Conservation (phyloP, 2,888 invertebrate species). For the Sinotaia quadrata region DNA sequence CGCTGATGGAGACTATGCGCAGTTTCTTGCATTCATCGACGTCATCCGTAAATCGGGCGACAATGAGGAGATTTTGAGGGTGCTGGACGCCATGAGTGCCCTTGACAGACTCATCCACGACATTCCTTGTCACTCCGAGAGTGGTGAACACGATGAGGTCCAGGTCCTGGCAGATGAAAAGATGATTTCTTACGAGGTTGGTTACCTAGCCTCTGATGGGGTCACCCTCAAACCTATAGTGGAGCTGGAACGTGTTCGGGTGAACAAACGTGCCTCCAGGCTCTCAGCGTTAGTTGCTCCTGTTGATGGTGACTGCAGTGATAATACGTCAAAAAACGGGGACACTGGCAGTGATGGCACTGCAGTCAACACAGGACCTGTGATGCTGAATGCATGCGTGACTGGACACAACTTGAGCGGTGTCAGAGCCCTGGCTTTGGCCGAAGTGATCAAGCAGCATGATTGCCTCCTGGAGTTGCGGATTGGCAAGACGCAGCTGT, state of each 20-base stretch:
- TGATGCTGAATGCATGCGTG: constrained; percentile 65
- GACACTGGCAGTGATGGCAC: constrained; percentile 2
- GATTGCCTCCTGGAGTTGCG: constrained; percentile 65
- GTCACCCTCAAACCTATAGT: constrained; percentile 59
- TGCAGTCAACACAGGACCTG: constrained; percentile 44
- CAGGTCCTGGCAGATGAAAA: constrained; percentile 61
- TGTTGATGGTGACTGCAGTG: constrained; percentile 36
- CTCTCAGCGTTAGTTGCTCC: constrained; percentile 55
- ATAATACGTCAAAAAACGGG: constrained; percentile 26
- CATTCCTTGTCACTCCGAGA: constrained; percentile 39
- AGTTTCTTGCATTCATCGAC: constrained; percentile 62
- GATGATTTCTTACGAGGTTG: constrained; percentile 63
- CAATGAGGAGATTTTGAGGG: constrained; percentile 50
- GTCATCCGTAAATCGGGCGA: constrained; percentile 49
- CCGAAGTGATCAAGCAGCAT: constrained; percentile 52
- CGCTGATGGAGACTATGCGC: constrained; percentile 47
- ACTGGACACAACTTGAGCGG: constrained; percentile 61
- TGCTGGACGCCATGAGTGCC: constrained; percentile 57
- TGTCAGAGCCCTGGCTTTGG: constrained; percentile 53
- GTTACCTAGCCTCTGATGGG: constrained; percentile 59
- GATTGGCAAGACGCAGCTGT: constrained; percentile 64
- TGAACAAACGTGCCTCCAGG: constrained; percentile 51
- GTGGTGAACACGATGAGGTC: constrained; percentile 36
- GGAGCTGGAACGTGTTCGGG: constrained; percentile 59
- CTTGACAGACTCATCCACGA: constrained; percentile 60